Percentiles rank a stretch among this genome's conserved stretches.
Evolutionary conservation across 2,888 invertebrate species (phyloP).

Genomic region (Julus scanicus): DNA sequence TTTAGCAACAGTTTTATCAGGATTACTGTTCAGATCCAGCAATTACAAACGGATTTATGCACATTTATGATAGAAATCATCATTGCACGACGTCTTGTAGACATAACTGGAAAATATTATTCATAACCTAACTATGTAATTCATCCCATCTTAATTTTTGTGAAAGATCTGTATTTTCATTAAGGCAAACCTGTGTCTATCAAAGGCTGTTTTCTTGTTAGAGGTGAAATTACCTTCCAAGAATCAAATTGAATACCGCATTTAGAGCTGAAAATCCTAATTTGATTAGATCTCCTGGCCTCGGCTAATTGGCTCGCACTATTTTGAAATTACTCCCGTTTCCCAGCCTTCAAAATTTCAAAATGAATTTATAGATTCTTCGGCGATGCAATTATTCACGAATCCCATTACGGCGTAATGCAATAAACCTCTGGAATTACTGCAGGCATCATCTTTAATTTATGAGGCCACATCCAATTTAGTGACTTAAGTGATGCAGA

Average conservation of each 20-base stretch:
- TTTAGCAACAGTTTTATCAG: too few species aligned
- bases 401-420: constrained; percentile 38
- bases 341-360: neutral
- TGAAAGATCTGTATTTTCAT: too few species aligned
- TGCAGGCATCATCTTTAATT: constrained; percentile 45
- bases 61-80: too few species aligned
- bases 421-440: constrained; percentile 45
- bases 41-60: too few species aligned
- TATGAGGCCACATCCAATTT: constrained; percentile 48
- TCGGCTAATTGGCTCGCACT: neutral
- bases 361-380: constrained; percentile 37
- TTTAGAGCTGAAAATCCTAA: neutral
- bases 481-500: constrained; percentile 49
- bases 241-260: neutral
- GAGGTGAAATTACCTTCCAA: neutral
- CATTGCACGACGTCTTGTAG: too few species aligned
- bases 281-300: neutral
- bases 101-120: too few species aligned
- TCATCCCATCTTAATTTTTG: too few species aligned
- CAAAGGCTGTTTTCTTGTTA: neutral
- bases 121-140: too few species aligned
- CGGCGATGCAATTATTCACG: constrained; percentile 36
- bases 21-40: too few species aligned
- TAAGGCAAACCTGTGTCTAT: neutral
- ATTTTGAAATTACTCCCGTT: neutral